These are phyloP conservation scores for Helostoma temminkii DNA, from an alignment of 2,797 vertebrate genomes.

Conservation along the genomic window DNA sequence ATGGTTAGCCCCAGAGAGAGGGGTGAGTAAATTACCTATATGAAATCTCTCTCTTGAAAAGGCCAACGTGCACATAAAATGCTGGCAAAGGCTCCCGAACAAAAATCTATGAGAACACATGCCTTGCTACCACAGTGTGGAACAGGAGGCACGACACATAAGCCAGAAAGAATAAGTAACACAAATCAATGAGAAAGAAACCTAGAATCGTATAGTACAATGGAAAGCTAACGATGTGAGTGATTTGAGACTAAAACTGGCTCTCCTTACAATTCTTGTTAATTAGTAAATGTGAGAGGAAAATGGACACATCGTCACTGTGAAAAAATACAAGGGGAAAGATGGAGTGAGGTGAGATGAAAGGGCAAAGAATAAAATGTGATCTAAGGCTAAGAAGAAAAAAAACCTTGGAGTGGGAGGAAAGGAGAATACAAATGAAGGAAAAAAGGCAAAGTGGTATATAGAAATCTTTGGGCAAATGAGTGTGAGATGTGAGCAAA, in stretches of 20 bases:
- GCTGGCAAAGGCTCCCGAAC: slow-evolving; percentile 41
- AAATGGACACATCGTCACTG: neutral
- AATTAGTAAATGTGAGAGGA: neutral
- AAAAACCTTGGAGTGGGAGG: slow-evolving; percentile 18
- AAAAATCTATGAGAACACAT: slow-evolving; percentile 38
- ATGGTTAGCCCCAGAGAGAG: slow-evolving; percentile 21
- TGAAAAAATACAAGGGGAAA: neutral
- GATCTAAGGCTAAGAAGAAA: slow-evolving; percentile 3
- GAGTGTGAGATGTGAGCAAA: slow-evolving; percentile 35
- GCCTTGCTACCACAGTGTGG: slow-evolving; percentile 18
- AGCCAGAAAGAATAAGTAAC: slow-evolving; percentile 31
- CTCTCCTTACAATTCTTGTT: neutral
- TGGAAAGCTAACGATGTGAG: neutral
- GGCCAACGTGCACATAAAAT: slow-evolving; percentile 52
- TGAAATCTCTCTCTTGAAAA: slow-evolving; percentile 51
- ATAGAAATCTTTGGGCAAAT: slow-evolving; percentile 24
- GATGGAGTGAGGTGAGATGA: slow-evolving; percentile 4
- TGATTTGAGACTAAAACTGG: neutral
- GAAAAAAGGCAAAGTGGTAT: slow-evolving; percentile 13
- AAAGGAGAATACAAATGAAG: slow-evolving; percentile 36
- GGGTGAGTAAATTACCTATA: slow-evolving; percentile 46
- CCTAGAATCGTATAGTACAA: neutral
- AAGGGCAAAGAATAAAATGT: neutral
- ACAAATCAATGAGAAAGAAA: slow-evolving; percentile 31
- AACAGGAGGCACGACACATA: slow-evolving; percentile 21